These are phyloP conservation scores for Drosophila imparisetae DNA, from an alignment of 2,888 invertebrate genomes.

Conservation along the genomic window DNA sequence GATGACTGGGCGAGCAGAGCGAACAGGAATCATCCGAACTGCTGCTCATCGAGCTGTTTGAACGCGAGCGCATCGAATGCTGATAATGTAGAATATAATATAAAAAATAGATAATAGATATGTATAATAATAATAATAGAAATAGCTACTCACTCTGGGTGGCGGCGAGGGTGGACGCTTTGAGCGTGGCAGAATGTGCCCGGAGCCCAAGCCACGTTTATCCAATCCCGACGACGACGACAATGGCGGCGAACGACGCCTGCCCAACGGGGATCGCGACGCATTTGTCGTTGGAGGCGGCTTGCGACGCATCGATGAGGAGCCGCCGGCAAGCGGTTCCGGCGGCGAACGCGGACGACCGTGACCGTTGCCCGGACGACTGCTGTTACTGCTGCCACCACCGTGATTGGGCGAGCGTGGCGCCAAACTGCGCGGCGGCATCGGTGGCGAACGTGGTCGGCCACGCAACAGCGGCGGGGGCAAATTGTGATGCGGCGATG, in stretches of 20 bases:
- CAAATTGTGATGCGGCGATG: conserved; percentile 71
- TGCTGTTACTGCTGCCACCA: conserved; percentile 23
- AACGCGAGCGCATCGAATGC: conserved; percentile 87
- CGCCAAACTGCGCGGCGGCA: conserved; percentile 72
- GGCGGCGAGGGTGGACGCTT: conserved; percentile 85
- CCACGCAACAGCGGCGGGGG: conserved; percentile 65
- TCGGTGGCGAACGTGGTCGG: conserved; percentile 82
- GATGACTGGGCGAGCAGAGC: conserved; percentile 89
- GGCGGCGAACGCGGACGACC: conserved; percentile 83
- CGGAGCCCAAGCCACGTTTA: conserved; percentile 72
- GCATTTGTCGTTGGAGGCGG: conserved; percentile 71
- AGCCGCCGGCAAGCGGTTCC: conserved; percentile 69
- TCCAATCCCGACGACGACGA: conserved; percentile 60
- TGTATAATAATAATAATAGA: neutral
- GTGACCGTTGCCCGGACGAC: conserved; percentile 69
- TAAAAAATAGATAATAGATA: neutral
- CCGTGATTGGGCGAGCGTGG: conserved; percentile 81
- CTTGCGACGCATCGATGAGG: conserved; percentile 77
- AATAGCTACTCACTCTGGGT: conserved; percentile 80
- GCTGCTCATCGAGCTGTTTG: conserved; percentile 91
- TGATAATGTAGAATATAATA: conserved; percentile 21
- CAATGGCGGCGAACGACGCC: conserved; percentile 74
- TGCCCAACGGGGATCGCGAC: conserved; percentile 82
- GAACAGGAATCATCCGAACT: conserved; percentile 94
- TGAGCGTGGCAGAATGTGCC: conserved; percentile 83